Conservation (phyloP, 2,888 invertebrate genomes). For the Dinocampus coccinellae region DNA sequence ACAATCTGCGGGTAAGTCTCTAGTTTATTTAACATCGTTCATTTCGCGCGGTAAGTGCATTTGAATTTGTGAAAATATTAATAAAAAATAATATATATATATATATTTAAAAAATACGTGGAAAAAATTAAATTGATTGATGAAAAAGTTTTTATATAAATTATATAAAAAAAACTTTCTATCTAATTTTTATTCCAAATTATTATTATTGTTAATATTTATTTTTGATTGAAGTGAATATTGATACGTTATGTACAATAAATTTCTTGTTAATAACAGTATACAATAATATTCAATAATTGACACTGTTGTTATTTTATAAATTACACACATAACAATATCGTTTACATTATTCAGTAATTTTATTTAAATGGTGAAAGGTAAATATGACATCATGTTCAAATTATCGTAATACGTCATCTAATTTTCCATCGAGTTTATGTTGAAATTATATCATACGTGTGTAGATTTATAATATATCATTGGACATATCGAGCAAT, state of each 20-base stretch:
- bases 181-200: no score
- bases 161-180: no score
- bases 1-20: neutral
- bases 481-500: neutral
- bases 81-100: no score
- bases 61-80: no score
- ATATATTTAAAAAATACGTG: no score
- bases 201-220: no score
- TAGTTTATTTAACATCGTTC: neutral
- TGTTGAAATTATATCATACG: constrained; percentile 33
- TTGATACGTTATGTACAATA: neutral
- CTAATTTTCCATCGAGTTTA: neutral
- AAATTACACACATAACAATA: neutral
- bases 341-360: neutral
- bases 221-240: no score
- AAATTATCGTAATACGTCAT: constrained; percentile 22
- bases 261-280: neutral
- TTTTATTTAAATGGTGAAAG: constrained; percentile 36
- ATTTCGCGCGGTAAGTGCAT: neutral
- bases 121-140: no score
- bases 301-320: neutral
- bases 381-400: constrained; percentile 27
- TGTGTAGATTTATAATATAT: no score
- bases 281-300: neutral
- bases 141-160: no score